Evolutionary conservation across 2,797 vertebrate genomes (phyloP).

Genomic region (Echeneis naucrates): DNA sequence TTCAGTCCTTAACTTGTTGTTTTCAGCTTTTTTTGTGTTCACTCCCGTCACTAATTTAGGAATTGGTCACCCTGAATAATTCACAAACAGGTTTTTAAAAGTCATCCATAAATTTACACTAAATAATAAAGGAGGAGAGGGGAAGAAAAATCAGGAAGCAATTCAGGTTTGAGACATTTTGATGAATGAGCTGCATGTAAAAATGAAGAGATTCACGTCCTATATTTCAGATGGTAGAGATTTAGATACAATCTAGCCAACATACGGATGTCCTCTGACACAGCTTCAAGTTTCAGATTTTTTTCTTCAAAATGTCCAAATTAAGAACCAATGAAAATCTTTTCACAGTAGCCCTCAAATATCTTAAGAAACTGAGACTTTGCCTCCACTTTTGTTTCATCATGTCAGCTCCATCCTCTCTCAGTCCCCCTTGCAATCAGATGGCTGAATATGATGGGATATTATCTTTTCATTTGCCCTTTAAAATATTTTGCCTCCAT

Average conservation of each 20-base stretch:
- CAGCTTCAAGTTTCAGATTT: not conserved
- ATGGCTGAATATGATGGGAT: not conserved
- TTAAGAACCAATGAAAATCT: not conserved
- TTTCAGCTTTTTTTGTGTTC: not conserved
- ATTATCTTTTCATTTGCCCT: conserved; percentile 1
- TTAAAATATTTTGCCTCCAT: not conserved
- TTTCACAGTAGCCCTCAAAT: not conserved
- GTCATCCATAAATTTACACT: not conserved
- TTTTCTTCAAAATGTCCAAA: not conserved
- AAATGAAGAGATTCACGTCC: conserved; percentile 14
- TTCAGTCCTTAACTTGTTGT: conserved; percentile 5
- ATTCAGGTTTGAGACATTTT: conserved; percentile 1
- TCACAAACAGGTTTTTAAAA: not conserved
- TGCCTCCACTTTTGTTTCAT: conserved; percentile 12
- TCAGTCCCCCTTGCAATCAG: conserved; percentile 1
- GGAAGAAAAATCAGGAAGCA: not conserved
- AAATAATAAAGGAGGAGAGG: not conserved
- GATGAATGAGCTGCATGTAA: conserved; percentile 5
- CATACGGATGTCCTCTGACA: conserved; percentile 1
- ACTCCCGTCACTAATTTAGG: conserved; percentile 10
- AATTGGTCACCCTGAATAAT: not conserved
- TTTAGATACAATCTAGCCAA: conserved; percentile 7
- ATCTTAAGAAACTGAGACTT: not conserved
- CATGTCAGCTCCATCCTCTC: conserved; percentile 6
- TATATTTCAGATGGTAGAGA: conserved; percentile 23